These are phyloP conservation scores for Sepioteuthis lessoniana DNA, from an alignment of 2,888 invertebrate species.

Conservation along the genomic window DNA sequence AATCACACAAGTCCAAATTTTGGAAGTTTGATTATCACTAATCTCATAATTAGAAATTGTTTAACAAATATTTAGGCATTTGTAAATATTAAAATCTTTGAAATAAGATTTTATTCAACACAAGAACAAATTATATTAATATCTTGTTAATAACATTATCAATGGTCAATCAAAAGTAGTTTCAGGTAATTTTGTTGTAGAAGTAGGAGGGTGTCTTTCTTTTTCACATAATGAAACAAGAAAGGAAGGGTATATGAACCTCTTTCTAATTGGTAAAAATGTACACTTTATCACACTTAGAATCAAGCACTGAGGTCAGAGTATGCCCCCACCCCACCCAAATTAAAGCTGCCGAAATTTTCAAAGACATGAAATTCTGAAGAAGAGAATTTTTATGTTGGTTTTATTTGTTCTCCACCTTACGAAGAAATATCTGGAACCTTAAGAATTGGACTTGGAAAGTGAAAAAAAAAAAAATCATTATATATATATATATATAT, in stretches of 20 bases:
- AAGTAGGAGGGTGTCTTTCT: too few species aligned
- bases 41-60: background rate
- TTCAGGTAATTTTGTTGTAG: too few species aligned
- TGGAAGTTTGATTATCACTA: too few species aligned
- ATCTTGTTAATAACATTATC: too few species aligned
- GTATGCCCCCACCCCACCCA: background rate
- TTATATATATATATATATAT: too few species aligned
- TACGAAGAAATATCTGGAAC: background rate
- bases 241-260: background rate
- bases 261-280: background rate
- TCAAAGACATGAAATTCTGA: too few species aligned
- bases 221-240: background rate
- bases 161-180: too few species aligned
- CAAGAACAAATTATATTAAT: background rate
- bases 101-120: background rate
- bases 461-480: background rate
- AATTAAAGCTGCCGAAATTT: too few species aligned
- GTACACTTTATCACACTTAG: background rate
- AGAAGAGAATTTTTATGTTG: too few species aligned
- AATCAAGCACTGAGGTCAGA: background rate
- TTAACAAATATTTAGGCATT: background rate
- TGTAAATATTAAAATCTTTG: background rate
- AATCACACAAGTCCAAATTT: background rate
- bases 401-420: too few species aligned
- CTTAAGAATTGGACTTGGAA: background rate